Conservation (phyloP, 2,797 vertebrate genomes). For the Podargus strigoides region DNA sequence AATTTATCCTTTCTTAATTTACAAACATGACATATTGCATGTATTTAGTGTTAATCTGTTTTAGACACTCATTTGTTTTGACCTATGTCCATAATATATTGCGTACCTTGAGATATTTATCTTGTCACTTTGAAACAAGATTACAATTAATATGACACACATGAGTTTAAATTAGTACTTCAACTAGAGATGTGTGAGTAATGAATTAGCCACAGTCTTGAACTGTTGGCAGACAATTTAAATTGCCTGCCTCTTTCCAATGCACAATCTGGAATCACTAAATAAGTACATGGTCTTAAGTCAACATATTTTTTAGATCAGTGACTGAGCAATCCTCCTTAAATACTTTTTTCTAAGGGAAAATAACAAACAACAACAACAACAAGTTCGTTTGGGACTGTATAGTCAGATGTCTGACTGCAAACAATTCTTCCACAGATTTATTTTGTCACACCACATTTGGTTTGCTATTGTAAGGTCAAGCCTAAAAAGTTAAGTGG, state of each 20-base stretch:
- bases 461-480: conserved; percentile 57
- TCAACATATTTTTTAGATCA: conserved; percentile 51
- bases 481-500: conserved; percentile 57
- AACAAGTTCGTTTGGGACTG: conserved; percentile 9
- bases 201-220: conserved; percentile 75
- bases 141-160: conserved; percentile 76
- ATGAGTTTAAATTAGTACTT: conserved; percentile 76
- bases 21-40: conserved; percentile 72
- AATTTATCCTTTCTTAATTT: conserved; percentile 71
- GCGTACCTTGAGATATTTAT: conserved; percentile 76
- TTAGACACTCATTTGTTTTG: conserved; percentile 72
- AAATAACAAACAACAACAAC: background rate
- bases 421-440: conserved; percentile 64
- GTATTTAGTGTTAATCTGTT: conserved; percentile 73
- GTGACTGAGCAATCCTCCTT: conserved; percentile 8
- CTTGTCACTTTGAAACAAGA: conserved; percentile 76
- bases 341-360: background rate
- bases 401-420: conserved; percentile 51
- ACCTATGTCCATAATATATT: conserved; percentile 77
- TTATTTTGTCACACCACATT: conserved; percentile 56
- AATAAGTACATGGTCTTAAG: conserved; percentile 29
- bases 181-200: conserved; percentile 71
- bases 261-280: conserved; percentile 46
- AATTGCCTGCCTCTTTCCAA: conserved; percentile 64
- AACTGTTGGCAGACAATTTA: conserved; percentile 71